A percentile compares a stretch with the other conserved stretches of the same genome.
Evolutionary conservation across 2,113 vertebrate genomes (phyloP).

Genomic region (Phalacrocorax carbo): DNA sequence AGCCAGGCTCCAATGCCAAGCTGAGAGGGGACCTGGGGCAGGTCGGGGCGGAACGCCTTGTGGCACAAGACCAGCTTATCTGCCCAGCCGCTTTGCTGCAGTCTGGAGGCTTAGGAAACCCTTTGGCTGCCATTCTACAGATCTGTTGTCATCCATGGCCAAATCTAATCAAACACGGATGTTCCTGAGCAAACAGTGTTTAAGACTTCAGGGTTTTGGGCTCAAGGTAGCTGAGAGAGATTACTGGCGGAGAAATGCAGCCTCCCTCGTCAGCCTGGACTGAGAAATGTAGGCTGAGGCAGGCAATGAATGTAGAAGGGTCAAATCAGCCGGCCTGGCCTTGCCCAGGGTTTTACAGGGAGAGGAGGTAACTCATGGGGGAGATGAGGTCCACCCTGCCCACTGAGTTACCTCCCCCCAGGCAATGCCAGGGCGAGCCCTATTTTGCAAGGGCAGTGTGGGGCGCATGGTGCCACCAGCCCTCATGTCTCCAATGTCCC

Average conservation of each 20-base stretch:
- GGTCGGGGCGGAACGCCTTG: not conserved
- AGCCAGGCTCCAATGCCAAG: not conserved
- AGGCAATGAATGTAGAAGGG: not conserved
- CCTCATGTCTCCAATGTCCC: not conserved
- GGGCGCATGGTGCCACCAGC: not conserved
- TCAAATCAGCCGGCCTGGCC: not conserved
- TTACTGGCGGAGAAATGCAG: not conserved
- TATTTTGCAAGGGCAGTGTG: fast-evolving
- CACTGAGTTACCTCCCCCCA: not conserved
- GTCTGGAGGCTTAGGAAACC: not conserved
- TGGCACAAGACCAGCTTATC: not conserved
- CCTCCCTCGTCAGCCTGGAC: fast-evolving
- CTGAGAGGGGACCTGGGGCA: not conserved
- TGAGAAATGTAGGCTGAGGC: not conserved
- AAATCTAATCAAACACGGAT: not conserved
- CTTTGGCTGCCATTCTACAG: not conserved
- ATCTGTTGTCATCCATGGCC: not conserved
- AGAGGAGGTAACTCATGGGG: not conserved
- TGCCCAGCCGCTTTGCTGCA: not conserved
- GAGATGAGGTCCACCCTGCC: not conserved
- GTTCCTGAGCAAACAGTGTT: not conserved
- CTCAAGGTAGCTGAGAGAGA: not conserved
- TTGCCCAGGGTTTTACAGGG: not conserved
- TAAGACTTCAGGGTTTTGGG: not conserved
- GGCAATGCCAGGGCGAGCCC: too few species aligned